phyloP scores from a whole-genome alignment of 64 coral and sea anemone species.

The Actinia tenebrosa region DNA sequence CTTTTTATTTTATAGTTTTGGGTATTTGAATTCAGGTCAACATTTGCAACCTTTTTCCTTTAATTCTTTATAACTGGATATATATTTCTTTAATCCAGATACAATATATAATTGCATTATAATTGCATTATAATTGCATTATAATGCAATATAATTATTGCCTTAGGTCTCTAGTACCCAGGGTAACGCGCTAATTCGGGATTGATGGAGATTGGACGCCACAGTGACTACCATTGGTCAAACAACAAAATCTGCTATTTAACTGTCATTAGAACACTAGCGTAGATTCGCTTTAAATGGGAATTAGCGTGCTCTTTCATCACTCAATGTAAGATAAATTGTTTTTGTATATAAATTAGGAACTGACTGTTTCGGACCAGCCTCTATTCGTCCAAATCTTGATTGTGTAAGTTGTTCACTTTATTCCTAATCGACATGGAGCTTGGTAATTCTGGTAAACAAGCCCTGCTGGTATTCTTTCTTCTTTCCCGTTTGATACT shows the following conservation, averaged over 20 bases:
- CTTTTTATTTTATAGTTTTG: background rate
- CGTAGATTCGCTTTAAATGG: background rate
- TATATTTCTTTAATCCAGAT: background rate
- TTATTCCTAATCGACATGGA: background rate
- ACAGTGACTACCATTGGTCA: background rate
- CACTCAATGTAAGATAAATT: background rate
- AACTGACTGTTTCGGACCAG: background rate
- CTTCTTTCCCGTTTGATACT: background rate
- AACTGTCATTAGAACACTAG: background rate
- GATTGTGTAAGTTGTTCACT: background rate
- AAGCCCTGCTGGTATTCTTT: background rate
- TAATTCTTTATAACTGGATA: background rate
- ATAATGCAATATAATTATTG: background rate
- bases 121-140: too few species aligned
- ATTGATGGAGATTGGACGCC: background rate
- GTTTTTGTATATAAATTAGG: conserved; percentile 17
- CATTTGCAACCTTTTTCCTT: background rate
- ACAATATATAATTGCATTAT: too few species aligned
- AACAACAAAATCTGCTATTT: background rate
- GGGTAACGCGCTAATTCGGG: background rate
- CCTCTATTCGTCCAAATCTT: background rate
- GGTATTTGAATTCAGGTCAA: background rate
- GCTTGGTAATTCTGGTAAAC: background rate
- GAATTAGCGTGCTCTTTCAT: background rate
- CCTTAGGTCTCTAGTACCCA: background rate